Percentiles rank a stretch among this genome's conserved stretches.
Evolutionary conservation across 2,113 vertebrate species (phyloP).

Genomic region (Benitochromis conjunctus): DNA sequence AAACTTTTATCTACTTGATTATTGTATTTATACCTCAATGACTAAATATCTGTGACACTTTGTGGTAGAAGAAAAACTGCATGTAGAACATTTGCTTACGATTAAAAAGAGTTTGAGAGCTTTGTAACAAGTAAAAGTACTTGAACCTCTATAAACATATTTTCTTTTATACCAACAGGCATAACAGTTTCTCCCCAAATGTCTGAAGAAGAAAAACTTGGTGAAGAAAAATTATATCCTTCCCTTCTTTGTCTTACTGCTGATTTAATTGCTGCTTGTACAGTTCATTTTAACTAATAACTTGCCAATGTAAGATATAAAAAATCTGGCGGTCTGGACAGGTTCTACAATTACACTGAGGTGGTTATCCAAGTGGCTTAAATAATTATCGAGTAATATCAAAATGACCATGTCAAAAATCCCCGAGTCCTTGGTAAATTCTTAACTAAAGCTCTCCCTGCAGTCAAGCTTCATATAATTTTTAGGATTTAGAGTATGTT

Average conservation of each 20-base stretch:
- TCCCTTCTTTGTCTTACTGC: background rate
- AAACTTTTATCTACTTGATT: background rate
- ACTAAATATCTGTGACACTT: background rate
- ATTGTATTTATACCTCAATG: background rate
- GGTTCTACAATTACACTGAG: too few species aligned
- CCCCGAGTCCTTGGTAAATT: too few species aligned
- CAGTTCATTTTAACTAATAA: background rate
- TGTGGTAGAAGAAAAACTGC: background rate
- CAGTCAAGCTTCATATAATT: too few species aligned
- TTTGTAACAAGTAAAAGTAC: background rate
- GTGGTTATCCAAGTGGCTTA: too few species aligned
- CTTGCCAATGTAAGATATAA: too few species aligned
- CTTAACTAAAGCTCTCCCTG: too few species aligned
- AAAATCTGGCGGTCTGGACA: too few species aligned
- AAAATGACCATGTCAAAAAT: too few species aligned
- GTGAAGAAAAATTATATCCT: background rate
- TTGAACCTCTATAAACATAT: background rate
- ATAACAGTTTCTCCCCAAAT: background rate
- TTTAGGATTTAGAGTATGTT: too few species aligned
- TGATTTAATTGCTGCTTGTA: background rate
- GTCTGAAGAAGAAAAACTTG: background rate
- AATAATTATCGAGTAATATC: too few species aligned
- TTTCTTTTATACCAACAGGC: background rate
- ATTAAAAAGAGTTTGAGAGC: background rate
- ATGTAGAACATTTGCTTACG: background rate